These are phyloP conservation scores for Stylophora pistillata DNA, from an alignment of 64 coral and sea anemone species.

Conservation along the genomic window DNA sequence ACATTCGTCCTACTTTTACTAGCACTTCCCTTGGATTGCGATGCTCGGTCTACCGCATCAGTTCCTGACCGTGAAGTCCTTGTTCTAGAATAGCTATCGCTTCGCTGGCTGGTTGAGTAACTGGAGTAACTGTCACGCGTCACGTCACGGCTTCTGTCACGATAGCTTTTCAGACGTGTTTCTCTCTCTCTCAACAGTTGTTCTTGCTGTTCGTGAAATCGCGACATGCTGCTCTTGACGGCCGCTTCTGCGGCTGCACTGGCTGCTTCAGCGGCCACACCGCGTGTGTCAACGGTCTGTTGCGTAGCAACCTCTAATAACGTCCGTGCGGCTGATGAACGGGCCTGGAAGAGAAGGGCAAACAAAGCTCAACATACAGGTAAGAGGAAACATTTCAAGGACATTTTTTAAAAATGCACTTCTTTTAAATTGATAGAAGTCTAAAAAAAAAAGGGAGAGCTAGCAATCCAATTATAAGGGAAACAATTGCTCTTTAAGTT, in stretches of 20 bases:
- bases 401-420: not conserved
- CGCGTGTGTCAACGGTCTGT: slow-evolving; percentile 54
- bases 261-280: slow-evolving; percentile 65
- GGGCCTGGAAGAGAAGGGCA: slow-evolving; percentile 48
- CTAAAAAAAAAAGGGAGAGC: too few relatives aligned
- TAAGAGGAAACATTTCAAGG: not conserved
- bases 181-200: slow-evolving; percentile 30
- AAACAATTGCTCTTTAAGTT: too few relatives aligned
- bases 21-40: slow-evolving; percentile 10
- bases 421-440: too few relatives aligned
- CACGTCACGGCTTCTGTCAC: slow-evolving; percentile 22
- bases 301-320: slow-evolving; percentile 77
- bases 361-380: not conserved
- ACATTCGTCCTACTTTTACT: not conserved
- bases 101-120: slow-evolving; percentile 28
- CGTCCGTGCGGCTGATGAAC: slow-evolving; percentile 68
- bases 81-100: slow-evolving; percentile 40
- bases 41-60: slow-evolving; percentile 8
- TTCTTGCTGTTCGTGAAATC: slow-evolving; percentile 63
- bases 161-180: not conserved
- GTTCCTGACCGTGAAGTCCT: slow-evolving; percentile 36
- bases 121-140: slow-evolving; percentile 49
- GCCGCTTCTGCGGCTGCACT: slow-evolving; percentile 85
- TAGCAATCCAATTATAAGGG: too few relatives aligned
- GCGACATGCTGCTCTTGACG: slow-evolving; percentile 65